Base-by-base conservation (phyloP, 2,888 invertebrate species). In the Pseudanteris insignis region DNA sequence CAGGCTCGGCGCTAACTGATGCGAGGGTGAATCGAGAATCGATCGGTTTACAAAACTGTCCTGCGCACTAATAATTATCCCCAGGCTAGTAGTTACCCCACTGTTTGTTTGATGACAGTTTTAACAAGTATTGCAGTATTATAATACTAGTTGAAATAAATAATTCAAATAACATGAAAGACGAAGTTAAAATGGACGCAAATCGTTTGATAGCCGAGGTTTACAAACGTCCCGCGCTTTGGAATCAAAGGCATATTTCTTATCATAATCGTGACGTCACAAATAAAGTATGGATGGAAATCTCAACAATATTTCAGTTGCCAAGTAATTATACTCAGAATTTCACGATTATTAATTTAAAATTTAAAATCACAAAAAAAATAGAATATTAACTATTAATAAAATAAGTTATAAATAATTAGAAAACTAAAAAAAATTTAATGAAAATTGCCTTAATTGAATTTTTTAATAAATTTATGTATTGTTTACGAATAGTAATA, bases 241-340 rank as follows among this genome's bases (percentile, higher is more conserved):
- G 81, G 81, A 77, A 81, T 51, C 77, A 80, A 57, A 72, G 76
- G 57, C 77, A 80, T 67, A 71, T 75, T 53, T 77, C 77, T 37
- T 81, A 81, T 70, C 80, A 81, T 66, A 81, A 80, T 70, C 77
- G 80, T 60, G 77, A 77, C 43, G 74, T 77, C 64, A 80, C 79
- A 30, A 79, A 80, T 69, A 70, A 73, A 41, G 73, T 80, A 63
- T 81, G 81, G 81, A 75, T 76, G 73, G 81, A 81, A 63, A 77
- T 81, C 24, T 77, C 80, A 13, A 62, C 69, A 34, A 70, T 77
- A 46, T 76, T 81, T 55, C 77, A 76, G 47, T 65, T 76, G 29
- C 76, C 79, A 29, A 75, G 79, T 80, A 66, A 54, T 57, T 41
- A 48, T 53, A 3, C 24, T 10, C 18, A 18, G 6, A 4, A 4